Conservation (phyloP, 2,888 invertebrate species). For the Atrina japonica region DNA sequence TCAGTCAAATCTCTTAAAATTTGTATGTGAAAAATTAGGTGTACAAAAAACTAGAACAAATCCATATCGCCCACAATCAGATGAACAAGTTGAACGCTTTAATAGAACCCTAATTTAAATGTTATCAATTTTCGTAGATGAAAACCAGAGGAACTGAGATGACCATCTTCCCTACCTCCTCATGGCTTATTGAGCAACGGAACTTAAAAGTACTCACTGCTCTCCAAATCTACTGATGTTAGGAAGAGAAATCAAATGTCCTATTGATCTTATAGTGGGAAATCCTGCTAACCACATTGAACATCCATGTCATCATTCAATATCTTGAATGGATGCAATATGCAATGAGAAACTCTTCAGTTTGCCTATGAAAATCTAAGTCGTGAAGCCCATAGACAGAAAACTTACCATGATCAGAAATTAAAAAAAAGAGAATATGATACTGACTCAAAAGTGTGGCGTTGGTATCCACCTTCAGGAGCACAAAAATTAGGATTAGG, state of each 20-base stretch:
- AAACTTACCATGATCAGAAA: constrained; percentile 4
- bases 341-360: background rate
- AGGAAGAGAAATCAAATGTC: background rate
- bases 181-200: background rate
- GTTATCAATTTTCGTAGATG: constrained; percentile 11
- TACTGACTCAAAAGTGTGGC: background rate
- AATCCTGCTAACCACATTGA: background rate
- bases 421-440: background rate
- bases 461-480: constrained; percentile 10
- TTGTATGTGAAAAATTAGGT: constrained; percentile 21
- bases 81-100: no score
- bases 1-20: constrained; percentile 25
- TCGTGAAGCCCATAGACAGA: constrained; percentile 28
- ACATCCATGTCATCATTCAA: background rate
- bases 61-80: no score
- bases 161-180: background rate
- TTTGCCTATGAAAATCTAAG: constrained; percentile 24
- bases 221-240: constrained; percentile 1
- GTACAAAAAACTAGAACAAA: constrained; percentile 32
- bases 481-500: constrained; percentile 11
- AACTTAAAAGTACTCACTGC: background rate
- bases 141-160: constrained; percentile 14
- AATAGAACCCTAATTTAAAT: constrained; percentile 27
- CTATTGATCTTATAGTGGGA: constrained; percentile 4
- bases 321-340: constrained; percentile 16